These are phyloP conservation scores for Balaeniceps rex DNA, from an alignment of 2,113 vertebrate genomes.

Conservation along the genomic window DNA sequence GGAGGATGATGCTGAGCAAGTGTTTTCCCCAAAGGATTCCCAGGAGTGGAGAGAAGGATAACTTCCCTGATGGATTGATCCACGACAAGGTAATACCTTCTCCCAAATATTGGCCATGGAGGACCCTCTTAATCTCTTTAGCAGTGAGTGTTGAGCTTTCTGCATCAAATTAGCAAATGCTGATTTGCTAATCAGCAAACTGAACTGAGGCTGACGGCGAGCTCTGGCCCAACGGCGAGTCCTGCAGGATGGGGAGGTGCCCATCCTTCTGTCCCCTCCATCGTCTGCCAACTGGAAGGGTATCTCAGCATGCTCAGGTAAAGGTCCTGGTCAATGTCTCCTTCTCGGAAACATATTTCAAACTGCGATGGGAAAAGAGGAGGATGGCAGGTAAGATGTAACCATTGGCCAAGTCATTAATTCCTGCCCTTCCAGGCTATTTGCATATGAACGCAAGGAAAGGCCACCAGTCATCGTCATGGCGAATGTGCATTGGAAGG, in stretches of 20 bases:
- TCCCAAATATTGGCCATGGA: background rate
- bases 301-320: background rate
- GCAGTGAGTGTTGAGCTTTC: constrained; percentile 23
- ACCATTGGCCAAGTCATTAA: background rate
- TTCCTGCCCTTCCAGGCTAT: background rate
- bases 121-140: constrained; percentile 11
- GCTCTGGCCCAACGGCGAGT: fast-evolving
- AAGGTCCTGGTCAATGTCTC: background rate
- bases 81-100: constrained; percentile 21
- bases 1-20: background rate
- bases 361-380: background rate
- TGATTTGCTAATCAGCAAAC: background rate
- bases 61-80: background rate
- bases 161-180: constrained; percentile 35
- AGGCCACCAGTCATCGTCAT: fast-evolving
- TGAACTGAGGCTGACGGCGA: background rate
- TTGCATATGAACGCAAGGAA: background rate
- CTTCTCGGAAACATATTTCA: background rate
- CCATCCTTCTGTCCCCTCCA: fast-evolving
- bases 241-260: fast-evolving
- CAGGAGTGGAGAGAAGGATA: background rate
- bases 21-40: background rate
- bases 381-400: background rate
- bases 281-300: background rate
- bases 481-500: background rate